Evolutionary conservation across 2,888 invertebrate species (phyloP), one percentile per base, ranked within the genome.

Genomic region (Heliconius hortense): DNA sequence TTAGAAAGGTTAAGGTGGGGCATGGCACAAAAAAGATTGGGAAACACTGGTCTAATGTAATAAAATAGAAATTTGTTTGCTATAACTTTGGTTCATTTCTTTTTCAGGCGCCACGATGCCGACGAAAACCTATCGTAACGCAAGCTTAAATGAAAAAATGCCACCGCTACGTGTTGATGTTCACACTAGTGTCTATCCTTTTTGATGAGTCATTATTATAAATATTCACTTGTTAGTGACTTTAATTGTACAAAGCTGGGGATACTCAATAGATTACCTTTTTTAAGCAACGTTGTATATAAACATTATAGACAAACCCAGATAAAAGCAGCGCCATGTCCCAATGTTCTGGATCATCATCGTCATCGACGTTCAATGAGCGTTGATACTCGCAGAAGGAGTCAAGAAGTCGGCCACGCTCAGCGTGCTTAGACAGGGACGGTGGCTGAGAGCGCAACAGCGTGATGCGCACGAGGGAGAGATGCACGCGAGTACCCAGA

Each of bases 261-360:
- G 21, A 21, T 21, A 53, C 21, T 21, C 21, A 53, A 53, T 8
- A n/a, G n/a, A 56, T 56, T n/a, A n/a, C 7, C 0, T 56, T 53
- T 53, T 53, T 53, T 10, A 21, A 21, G n/a, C n/a, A n/a, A 56
- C n/a, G 18, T 48, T n/a, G 31, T 64, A 39, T 4, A 66, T 39
- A n/a, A 13, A 15, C 1, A 24, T 5, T 56, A 15, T 35, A 8
- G 11, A 79, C 82, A 10, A 53, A 96, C 95, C 97, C 97, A 28
- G 97, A 97, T 62, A 97, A 92, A 76, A 97, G 96, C 8, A 97
- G 89, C 0, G 95, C 97, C 95, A 97, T 96, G 84, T 97, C 97
- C 97, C 97, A 97, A 85, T 97, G 97, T 73, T 95, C 94, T 0
- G 96, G 96, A 85, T 96, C 94, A 0, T 94, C 92, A 81, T 97